A percentile compares a stretch with the other conserved stretches of the same genome.
These are phyloP conservation scores for Nemurella pictetii DNA, from an alignment of 2,888 invertebrate species.

Conservation along the genomic window DNA sequence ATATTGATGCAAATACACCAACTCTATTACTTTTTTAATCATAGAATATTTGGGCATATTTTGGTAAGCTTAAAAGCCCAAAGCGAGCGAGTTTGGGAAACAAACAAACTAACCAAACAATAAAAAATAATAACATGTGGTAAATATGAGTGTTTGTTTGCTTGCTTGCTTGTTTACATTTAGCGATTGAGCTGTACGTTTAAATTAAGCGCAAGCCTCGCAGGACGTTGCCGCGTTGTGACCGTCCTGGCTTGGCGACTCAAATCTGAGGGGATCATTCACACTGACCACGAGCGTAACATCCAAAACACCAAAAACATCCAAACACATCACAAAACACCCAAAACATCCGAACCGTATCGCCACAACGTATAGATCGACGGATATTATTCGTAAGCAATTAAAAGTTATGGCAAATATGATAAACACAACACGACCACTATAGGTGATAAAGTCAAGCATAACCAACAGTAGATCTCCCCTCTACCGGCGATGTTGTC, in stretches of 20 bases:
- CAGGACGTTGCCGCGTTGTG: background rate
- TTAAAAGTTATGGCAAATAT: background rate
- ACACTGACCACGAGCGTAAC: background rate
- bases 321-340: background rate
- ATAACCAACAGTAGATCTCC: background rate
- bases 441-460: background rate
- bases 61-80: background rate
- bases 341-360: background rate
- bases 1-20: background rate
- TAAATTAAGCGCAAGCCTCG: background rate
- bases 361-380: background rate
- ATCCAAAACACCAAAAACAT: no score
- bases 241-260: background rate
- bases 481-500: background rate
- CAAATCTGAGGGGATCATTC: background rate
- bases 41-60: background rate
- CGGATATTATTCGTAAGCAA: background rate
- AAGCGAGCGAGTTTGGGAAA: background rate
- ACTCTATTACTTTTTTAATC: background rate
- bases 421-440: background rate
- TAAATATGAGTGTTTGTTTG: background rate
- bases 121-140: background rate
- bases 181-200: slow-evolving; percentile 15
- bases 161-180: slow-evolving; percentile 3
- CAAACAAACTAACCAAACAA: background rate